These are phyloP conservation scores for Drosophila engyochracea DNA, from an alignment of 2,888 invertebrate genomes.

Conservation along the genomic window DNA sequence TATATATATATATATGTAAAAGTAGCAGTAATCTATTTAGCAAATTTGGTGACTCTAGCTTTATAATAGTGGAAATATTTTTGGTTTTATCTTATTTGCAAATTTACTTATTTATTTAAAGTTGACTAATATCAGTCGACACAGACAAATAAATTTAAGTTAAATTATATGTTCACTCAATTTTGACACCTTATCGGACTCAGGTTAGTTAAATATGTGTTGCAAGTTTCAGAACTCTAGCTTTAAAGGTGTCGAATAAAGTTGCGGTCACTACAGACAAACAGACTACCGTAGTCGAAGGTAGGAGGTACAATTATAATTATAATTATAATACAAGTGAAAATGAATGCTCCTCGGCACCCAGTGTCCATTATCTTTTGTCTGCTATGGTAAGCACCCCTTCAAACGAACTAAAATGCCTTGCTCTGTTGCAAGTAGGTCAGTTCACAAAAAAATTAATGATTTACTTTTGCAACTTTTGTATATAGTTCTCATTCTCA, in stretches of 20 bases:
- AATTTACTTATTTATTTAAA: background rate
- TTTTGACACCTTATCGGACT: background rate
- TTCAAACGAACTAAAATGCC: slow-evolving; percentile 24
- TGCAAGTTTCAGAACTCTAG: background rate
- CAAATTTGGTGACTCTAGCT: background rate
- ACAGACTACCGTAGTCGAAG: background rate
- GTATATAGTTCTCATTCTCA: slow-evolving; percentile 40
- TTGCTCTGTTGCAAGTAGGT: slow-evolving; percentile 24
- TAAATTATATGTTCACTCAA: no score
- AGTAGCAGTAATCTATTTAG: background rate
- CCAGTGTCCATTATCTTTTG: background rate
- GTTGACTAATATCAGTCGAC: background rate
- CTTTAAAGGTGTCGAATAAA: background rate
- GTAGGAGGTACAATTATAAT: background rate
- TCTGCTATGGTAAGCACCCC: background rate
- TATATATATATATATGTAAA: background rate
- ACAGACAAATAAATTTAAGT: no score
- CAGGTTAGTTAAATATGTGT: background rate
- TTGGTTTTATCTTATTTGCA: background rate
- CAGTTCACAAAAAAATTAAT: slow-evolving; percentile 48
- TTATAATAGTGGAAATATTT: background rate
- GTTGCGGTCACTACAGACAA: background rate
- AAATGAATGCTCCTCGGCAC: background rate
- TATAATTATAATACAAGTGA: background rate
- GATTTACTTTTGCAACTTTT: slow-evolving; percentile 67